Evolutionary conservation across 2,797 vertebrate genomes (phyloP), one percentile per base, ranked within the genome.

Genomic region (Lepus oiostolus): DNA sequence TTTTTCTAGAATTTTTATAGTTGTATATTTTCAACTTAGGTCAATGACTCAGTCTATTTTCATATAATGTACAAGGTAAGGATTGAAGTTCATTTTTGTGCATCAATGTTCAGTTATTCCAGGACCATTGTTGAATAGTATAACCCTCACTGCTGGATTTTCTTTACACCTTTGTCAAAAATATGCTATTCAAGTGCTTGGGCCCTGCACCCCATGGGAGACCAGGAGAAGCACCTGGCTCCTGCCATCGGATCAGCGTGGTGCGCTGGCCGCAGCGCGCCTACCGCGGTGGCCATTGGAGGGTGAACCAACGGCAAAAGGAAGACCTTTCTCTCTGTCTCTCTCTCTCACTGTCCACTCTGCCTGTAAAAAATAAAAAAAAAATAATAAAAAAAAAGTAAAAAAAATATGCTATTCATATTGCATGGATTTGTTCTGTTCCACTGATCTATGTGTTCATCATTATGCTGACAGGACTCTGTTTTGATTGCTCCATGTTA

Each of bases 81-180:
- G 9, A 63, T 62, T 50, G n/a, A 88, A 47, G 63, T 71, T 92
- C 26, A 71, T 10, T 79, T 88, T 84, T 81, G 65, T 14, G 71
- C 72, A 62, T 42, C 86, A 72, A 75, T 88, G 80, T 62, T 50
- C 26, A 86, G 2, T 58, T 88, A 14, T 88, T 81, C 28, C 0
- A 84, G 60, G 2, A 75, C 14, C 11, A 76, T 58, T 76, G 2
- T 70, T 89, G 30, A 72, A 28, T 26, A 10, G 2, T 30, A 9
- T 74, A 63, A 67, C 70, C 21, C 68, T 28, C 8, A 71, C 17
- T 76, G 28, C 17, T 80, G 28, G 76, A 87, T 87, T 65, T n/a
- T n/a, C 58, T 65, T 87, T 89, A 13, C 8, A 79, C 2, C 4
- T 68, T 74, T 86, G 42, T 86, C 19, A 82, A 95, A 93, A 76